A percentile compares a stretch with the other conserved stretches of the same genome.
Conservation (phyloP, 1,140 invertebrate species). For the Pseudomyrmex pallidus region DNA sequence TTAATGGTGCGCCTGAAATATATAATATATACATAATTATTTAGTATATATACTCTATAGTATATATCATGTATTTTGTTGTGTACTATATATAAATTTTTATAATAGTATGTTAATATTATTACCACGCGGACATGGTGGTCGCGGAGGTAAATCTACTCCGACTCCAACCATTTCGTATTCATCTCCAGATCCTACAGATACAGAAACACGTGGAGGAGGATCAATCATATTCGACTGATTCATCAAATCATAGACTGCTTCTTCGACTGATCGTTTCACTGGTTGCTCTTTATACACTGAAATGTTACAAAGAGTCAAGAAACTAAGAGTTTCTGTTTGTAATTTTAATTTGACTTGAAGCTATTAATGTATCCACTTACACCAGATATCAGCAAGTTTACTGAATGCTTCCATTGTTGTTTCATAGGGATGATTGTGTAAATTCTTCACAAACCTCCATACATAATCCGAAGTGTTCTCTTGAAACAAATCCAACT, state of each 20-base stretch:
- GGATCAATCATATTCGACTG: slow-evolving; percentile 84
- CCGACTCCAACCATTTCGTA: slow-evolving; percentile 88
- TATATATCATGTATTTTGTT: neutral
- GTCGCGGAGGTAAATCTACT: slow-evolving; percentile 86
- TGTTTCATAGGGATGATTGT: slow-evolving; percentile 91
- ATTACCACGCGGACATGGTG: slow-evolving; percentile 82
- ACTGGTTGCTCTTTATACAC: slow-evolving; percentile 85
- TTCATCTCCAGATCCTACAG: slow-evolving; percentile 85
- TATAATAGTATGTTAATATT: slow-evolving; percentile 28
- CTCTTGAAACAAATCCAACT: slow-evolving; percentile 92
- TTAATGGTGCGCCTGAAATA: slow-evolving; percentile 89
- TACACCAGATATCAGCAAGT: slow-evolving; percentile 89
- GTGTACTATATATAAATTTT: slow-evolving; percentile 17
- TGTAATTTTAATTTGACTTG: neutral
- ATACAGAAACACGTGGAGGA: slow-evolving; percentile 82
- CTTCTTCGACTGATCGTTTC: slow-evolving; percentile 84
- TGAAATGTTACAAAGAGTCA: slow-evolving; percentile 67
- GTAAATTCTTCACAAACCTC: slow-evolving; percentile 90
- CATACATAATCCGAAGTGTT: slow-evolving; percentile 88
- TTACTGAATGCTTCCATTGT: slow-evolving; percentile 94
- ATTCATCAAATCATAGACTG: slow-evolving; percentile 87
- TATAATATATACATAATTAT: slow-evolving; percentile 52
- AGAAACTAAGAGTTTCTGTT: neutral
- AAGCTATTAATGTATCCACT: slow-evolving; percentile 62
- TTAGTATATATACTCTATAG: slow-evolving; percentile 7